Evolutionary conservation across 2,113 vertebrate genomes (phyloP).

Genomic region (Pygoscelis antarcticus): DNA sequence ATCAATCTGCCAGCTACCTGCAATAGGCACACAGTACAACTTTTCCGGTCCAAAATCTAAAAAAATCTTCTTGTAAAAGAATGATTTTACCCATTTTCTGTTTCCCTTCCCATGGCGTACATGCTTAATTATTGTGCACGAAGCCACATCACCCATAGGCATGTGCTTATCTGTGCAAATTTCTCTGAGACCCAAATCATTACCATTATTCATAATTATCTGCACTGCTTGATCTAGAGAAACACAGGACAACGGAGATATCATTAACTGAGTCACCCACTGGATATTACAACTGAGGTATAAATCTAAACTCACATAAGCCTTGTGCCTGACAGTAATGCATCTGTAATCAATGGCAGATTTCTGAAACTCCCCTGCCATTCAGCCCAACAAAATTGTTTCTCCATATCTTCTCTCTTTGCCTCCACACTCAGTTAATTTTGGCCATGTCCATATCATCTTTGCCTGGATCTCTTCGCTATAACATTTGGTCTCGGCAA

Average conservation of each 20-base stretch:
- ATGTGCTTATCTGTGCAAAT: conserved; percentile 34
- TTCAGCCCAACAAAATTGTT: neutral
- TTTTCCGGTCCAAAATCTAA: neutral
- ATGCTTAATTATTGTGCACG: conserved; percentile 23
- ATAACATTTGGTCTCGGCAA: neutral
- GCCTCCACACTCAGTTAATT: neutral
- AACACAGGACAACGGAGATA: conserved; percentile 39
- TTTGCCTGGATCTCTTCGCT: neutral
- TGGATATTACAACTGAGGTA: neutral
- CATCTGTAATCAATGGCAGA: neutral
- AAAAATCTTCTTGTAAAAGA: neutral
- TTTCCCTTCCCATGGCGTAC: neutral
- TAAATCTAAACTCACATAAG: conserved; percentile 20
- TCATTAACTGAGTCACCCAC: conserved; percentile 45
- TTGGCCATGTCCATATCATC: neutral
- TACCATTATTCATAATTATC: conserved; percentile 65
- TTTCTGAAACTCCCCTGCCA: conserved; percentile 1
- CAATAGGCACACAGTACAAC: neutral
- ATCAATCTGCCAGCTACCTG: neutral
- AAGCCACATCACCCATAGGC: conserved; percentile 18
- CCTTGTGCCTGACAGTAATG: neutral
- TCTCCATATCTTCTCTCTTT: neutral
- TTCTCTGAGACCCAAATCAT: conserved; percentile 18
- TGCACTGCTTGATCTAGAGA: conserved; percentile 52
- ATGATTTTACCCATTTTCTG: conserved; percentile 21